phyloP scores from a whole-genome alignment of 2,113 vertebrate species.

The Eidolon helvum region DNA sequence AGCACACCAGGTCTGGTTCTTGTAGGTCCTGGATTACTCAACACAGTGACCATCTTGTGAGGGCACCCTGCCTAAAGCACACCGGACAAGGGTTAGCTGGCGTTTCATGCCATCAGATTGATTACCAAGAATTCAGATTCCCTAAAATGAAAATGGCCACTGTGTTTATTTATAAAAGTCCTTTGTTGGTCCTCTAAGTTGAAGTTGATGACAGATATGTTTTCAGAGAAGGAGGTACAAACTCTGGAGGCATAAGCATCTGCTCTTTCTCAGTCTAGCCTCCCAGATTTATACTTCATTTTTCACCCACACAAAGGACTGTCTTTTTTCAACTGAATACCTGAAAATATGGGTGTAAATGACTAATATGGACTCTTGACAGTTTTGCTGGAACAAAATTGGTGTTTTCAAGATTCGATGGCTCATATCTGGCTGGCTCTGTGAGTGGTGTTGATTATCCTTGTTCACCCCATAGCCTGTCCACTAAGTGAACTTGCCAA shows the following conservation, averaged over 20 bases:
- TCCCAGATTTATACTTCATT: conserved; percentile 79
- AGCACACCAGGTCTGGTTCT: not conserved
- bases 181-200: conserved; percentile 75
- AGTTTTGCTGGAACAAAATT: conserved; percentile 76
- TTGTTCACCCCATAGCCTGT: conserved; percentile 71
- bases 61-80: not conserved
- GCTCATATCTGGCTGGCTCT: conserved; percentile 83
- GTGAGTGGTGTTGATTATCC: conserved; percentile 84
- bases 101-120: not conserved
- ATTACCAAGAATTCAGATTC: not conserved
- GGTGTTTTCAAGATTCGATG: conserved; percentile 84
- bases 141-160: conserved; percentile 74
- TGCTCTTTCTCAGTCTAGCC: conserved; percentile 82
- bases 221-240: conserved; percentile 82
- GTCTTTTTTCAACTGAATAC: conserved; percentile 63
- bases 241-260: conserved; percentile 81
- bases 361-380: conserved; percentile 73
- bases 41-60: not conserved
- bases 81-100: not conserved
- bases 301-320: conserved; percentile 70
- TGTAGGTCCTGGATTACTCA: not conserved
- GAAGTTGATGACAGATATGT: conserved; percentile 81
- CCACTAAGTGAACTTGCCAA: not conserved
- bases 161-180: conserved; percentile 85
- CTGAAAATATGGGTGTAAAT: conserved; percentile 78